These are phyloP conservation scores for Mus minutoides DNA, from an alignment of 2,797 vertebrate genomes.

Conservation along the genomic window DNA sequence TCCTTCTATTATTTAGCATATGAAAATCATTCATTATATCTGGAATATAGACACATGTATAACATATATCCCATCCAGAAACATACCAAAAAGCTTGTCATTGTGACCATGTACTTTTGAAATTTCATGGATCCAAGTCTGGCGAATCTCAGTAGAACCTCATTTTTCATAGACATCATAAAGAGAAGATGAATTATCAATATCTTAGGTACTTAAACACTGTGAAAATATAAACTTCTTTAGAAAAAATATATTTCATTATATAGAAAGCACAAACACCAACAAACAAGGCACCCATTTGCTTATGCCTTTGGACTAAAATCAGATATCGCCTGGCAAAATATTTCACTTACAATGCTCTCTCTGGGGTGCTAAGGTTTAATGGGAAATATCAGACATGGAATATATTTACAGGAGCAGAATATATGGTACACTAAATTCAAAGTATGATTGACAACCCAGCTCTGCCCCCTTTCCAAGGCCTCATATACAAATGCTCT, in stretches of 20 bases:
- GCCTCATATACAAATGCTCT: too few relatives aligned
- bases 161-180: background rate
- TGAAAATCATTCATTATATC: background rate
- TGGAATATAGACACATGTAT: background rate
- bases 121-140: background rate
- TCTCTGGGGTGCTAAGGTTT: background rate
- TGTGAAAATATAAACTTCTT: background rate
- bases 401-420: slow-evolving; percentile 25
- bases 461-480: too few relatives aligned
- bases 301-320: slow-evolving; percentile 2
- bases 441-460: background rate
- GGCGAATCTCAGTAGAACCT: background rate
- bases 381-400: slow-evolving; percentile 46
- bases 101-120: background rate
- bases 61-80: background rate
- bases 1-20: slow-evolving; percentile 16
- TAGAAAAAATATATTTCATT: slow-evolving; percentile 18
- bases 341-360: background rate
- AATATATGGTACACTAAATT: background rate
- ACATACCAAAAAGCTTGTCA: background rate
- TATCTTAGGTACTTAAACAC: background rate
- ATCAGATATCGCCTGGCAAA: background rate
- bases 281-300: background rate
- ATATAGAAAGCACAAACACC: background rate
- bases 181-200: background rate